phyloP scores from a whole-genome alignment of 1,140 invertebrate genomes.

The Chelonus insularis region DNA sequence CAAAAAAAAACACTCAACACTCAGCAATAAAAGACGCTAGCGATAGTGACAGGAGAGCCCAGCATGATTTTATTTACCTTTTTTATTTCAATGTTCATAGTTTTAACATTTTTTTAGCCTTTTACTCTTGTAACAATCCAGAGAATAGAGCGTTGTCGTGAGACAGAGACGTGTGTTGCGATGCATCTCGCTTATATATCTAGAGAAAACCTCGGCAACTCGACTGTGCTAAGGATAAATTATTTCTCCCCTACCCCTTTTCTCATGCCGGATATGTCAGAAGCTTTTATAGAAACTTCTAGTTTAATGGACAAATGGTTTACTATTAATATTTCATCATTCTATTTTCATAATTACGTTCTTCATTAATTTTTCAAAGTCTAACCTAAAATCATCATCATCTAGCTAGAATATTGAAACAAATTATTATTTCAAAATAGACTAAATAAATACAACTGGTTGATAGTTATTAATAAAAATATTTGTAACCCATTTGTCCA shows the following conservation, averaged over 20 bases:
- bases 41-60: slow-evolving; percentile 60
- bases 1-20: background rate
- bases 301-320: slow-evolving; percentile 7
- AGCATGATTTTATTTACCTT: slow-evolving; percentile 44
- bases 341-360: slow-evolving; percentile 7
- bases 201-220: background rate
- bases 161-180: slow-evolving; percentile 28
- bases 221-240: background rate
- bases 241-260: no score
- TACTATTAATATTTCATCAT: background rate
- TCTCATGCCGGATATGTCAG: slow-evolving; percentile 23
- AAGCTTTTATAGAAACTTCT: slow-evolving; percentile 28
- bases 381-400: no score
- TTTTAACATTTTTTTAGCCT: slow-evolving; percentile 22
- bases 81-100: slow-evolving; percentile 34
- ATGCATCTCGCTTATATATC: slow-evolving; percentile 5
- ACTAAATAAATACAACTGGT: no score
- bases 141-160: slow-evolving; percentile 28
- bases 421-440: no score
- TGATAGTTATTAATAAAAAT: no score
- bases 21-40: slow-evolving; percentile 50
- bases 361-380: no score
- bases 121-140: slow-evolving; percentile 22
- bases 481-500: no score
- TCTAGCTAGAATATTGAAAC: no score